A percentile compares a stretch with the other conserved stretches of the same genome.
These are phyloP conservation scores for Coleophora deauratella DNA, from an alignment of 2,888 invertebrate genomes.

Conservation along the genomic window DNA sequence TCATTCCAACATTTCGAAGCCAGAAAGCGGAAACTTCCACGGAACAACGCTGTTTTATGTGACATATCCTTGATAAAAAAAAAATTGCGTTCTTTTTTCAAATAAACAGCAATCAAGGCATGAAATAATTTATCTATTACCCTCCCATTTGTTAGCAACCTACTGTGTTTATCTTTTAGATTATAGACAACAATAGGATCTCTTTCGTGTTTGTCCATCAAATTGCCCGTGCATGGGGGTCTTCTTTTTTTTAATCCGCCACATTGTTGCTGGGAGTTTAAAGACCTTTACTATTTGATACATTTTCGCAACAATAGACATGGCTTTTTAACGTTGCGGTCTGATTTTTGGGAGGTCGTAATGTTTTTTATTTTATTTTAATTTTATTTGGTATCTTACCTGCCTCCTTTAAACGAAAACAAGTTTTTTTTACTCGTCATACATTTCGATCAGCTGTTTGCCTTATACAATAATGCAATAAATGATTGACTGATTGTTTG, in stretches of 20 bases:
- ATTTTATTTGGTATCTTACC: too few species aligned
- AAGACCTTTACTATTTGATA: neutral
- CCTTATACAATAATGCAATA: too few species aligned
- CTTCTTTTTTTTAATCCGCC: neutral
- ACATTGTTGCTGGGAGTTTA: too few species aligned
- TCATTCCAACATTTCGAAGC: too few species aligned
- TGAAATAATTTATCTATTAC: slow-evolving; percentile 1
- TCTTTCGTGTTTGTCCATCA: slow-evolving; percentile 9
- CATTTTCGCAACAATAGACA: slow-evolving; percentile 2
- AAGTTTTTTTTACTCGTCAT: too few species aligned
- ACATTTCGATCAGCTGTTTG: too few species aligned
- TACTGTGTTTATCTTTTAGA: slow-evolving; percentile 11
- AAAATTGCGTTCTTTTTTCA: neutral
- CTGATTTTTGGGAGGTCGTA: slow-evolving; percentile 2
- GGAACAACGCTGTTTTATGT: too few species aligned
- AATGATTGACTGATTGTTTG: too few species aligned
- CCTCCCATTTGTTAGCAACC: neutral
- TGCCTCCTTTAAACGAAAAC: neutral
- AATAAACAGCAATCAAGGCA: neutral
- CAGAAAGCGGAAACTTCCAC: too few species aligned
- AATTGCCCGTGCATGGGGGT: slow-evolving; percentile 8
- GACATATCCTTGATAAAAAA: neutral
- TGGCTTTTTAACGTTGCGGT: slow-evolving; percentile 7
- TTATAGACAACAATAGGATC: slow-evolving; percentile 6
- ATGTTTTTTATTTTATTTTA: neutral